phyloP scores from a whole-genome alignment of 37 sponge, comb jelly and placozoan genomes.

The Crambe crambe region DNA sequence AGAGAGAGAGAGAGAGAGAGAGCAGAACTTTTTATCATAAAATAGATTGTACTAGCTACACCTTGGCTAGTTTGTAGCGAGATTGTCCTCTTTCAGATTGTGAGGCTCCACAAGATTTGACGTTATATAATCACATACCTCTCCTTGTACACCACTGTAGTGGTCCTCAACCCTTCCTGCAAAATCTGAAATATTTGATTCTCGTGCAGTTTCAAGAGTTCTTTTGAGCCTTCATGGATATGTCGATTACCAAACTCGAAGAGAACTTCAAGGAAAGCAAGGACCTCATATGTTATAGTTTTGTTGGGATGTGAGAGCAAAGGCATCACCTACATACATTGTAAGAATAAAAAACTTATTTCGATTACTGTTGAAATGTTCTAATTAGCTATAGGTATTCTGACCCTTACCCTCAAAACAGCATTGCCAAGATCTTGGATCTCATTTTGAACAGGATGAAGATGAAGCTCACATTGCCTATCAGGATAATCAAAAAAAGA shows the following conservation, averaged over 20 bases:
- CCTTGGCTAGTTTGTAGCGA: too few relatives aligned
- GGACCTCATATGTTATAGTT: constrained; percentile 42
- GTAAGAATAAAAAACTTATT: too few relatives aligned
- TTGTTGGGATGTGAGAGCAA: constrained; percentile 68
- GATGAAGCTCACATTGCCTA: background rate
- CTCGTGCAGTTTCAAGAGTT: constrained; percentile 54
- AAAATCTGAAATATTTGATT: constrained; percentile 62
- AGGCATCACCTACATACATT: constrained; percentile 60
- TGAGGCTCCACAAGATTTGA: too few relatives aligned
- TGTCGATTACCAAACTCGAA: constrained; percentile 58
- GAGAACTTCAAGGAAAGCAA: constrained; percentile 68
- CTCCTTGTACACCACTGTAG: constrained; percentile 16
- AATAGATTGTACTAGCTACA: too few relatives aligned
- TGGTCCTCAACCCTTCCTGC: constrained; percentile 30
- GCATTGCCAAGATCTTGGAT: constrained; percentile 52
- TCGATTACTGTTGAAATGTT: too few relatives aligned
- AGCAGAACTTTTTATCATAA: too few relatives aligned
- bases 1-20: too few relatives aligned
- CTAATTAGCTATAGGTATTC: too few relatives aligned
- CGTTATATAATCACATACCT: too few relatives aligned
- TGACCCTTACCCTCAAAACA: constrained; percentile 25
- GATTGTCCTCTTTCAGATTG: too few relatives aligned
- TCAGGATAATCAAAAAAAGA: background rate
- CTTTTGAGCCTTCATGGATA: constrained; percentile 51
- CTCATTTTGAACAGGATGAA: constrained; percentile 44